These are phyloP conservation scores for Habropoda laboriosa DNA, from an alignment of 1,140 invertebrate genomes.

Conservation along the genomic window DNA sequence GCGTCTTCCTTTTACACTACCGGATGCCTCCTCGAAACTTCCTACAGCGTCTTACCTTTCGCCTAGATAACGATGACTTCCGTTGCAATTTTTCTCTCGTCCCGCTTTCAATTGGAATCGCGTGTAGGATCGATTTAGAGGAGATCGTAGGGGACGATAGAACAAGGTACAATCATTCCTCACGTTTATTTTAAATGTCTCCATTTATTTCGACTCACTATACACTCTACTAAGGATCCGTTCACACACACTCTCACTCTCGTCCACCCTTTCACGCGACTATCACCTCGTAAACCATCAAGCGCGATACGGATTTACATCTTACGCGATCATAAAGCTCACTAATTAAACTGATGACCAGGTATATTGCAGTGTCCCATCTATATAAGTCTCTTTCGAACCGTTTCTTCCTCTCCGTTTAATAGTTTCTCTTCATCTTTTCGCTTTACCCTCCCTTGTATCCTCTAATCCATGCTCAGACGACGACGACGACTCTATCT, in stretches of 20 bases:
- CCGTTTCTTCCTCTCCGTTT: background rate
- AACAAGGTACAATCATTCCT: conserved; percentile 12
- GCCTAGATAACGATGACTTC: background rate
- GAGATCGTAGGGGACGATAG: background rate
- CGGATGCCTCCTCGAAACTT: background rate
- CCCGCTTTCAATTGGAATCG: too few relatives aligned
- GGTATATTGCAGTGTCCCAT: conserved; percentile 82
- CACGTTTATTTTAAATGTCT: conserved; percentile 69
- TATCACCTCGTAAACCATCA: conserved; percentile 59
- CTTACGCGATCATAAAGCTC: conserved; percentile 77
- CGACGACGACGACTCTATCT: conserved; percentile 71
- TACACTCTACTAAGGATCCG: conserved; percentile 74
- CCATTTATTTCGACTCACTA: conserved; percentile 80
- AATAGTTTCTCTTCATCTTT: background rate
- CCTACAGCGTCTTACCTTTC: conserved; percentile 10
- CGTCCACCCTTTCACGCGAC: conserved; percentile 49
- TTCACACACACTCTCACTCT: conserved; percentile 65
- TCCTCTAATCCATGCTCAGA: conserved; percentile 71
- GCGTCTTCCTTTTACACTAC: background rate
- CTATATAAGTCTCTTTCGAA: conserved; percentile 69
- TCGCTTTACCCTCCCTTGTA: conserved; percentile 25
- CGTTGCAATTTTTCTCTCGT: background rate
- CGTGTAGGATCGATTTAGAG: background rate
- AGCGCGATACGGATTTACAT: conserved; percentile 69
- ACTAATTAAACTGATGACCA: conserved; percentile 79